Conservation (phyloP, 2,113 vertebrate genomes). For the Cygnus atratus region DNA sequence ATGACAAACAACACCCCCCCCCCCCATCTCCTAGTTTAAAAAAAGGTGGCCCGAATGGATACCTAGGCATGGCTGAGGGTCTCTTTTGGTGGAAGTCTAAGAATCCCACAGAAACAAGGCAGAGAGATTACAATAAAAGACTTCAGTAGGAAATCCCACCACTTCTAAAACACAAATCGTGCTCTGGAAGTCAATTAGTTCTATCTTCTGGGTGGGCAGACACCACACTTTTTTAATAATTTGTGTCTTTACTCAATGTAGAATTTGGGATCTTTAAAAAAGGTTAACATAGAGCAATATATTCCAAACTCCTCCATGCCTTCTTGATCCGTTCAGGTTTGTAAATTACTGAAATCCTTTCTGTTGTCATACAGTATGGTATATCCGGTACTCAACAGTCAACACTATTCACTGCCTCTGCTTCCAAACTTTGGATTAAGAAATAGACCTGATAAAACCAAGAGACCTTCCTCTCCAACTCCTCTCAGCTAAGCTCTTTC, state of each 20-base stretch:
- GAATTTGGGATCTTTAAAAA: background rate
- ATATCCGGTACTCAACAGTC: background rate
- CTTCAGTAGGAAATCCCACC: background rate
- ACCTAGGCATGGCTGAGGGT: background rate
- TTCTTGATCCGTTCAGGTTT: background rate
- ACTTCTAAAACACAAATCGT: background rate
- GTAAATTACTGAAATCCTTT: background rate
- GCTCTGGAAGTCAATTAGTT: background rate
- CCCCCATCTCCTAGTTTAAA: background rate
- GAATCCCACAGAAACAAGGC: background rate
- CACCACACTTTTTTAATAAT: background rate
- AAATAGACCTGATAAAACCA: background rate
- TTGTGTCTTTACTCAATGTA: background rate
- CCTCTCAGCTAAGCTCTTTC: background rate
- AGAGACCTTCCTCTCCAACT: background rate
- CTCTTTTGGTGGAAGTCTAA: background rate
- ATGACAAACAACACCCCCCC: background rate
- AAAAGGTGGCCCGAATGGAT: background rate
- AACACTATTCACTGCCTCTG: background rate
- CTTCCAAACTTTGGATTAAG: background rate
- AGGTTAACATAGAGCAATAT: background rate
- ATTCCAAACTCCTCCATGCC: background rate
- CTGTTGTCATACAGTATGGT: background rate
- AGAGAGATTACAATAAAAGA: background rate
- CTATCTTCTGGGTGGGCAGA: background rate